Conservation (phyloP, 2,888 invertebrate species). For the Yponomeuta sedellus region DNA sequence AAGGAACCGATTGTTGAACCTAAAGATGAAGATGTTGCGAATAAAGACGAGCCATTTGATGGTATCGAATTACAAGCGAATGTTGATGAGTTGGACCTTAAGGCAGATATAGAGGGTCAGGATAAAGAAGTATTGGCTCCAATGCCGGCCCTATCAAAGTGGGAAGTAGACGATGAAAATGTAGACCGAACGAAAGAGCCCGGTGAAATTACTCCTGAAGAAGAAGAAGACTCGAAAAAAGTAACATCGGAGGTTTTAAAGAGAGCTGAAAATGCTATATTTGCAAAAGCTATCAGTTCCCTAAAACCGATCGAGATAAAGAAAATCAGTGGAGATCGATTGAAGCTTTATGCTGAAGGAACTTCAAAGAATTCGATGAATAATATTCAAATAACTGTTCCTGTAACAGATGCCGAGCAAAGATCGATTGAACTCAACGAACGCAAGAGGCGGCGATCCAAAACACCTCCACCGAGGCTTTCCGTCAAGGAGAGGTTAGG, state of each 20-base stretch:
- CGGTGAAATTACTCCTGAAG: conserved; percentile 65
- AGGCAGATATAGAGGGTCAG: conserved; percentile 64
- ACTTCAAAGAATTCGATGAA: conserved; percentile 53
- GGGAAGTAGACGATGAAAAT: conserved; percentile 85
- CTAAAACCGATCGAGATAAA: conserved; percentile 86
- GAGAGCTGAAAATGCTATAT: conserved; percentile 93
- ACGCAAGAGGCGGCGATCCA: conserved; percentile 57
- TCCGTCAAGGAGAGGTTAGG: conserved; percentile 89
- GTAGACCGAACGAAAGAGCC: conserved; percentile 59
- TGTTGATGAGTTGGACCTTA: conserved; percentile 72
- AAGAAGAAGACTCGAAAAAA: conserved; percentile 77
- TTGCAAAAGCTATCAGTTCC: conserved; percentile 91
- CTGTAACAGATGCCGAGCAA: conserved; percentile 58
- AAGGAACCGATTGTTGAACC: conserved; percentile 33
- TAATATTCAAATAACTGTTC: conserved; percentile 76
- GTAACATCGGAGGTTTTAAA: conserved; percentile 92
- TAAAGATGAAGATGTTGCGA: conserved; percentile 42
- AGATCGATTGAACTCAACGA: conserved; percentile 68
- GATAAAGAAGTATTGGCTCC: conserved; percentile 81
- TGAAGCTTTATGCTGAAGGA: conserved; percentile 79
- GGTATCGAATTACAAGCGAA: conserved; percentile 77
- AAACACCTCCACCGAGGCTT: conserved; percentile 78
- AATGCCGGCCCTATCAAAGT: conserved; percentile 89
- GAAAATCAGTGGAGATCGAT: conserved; percentile 82
- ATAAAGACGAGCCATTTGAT: conserved; percentile 73